Evolutionary conservation across 1,140 invertebrate species (phyloP).

Genomic region (Hormaphis cornu): DNA sequence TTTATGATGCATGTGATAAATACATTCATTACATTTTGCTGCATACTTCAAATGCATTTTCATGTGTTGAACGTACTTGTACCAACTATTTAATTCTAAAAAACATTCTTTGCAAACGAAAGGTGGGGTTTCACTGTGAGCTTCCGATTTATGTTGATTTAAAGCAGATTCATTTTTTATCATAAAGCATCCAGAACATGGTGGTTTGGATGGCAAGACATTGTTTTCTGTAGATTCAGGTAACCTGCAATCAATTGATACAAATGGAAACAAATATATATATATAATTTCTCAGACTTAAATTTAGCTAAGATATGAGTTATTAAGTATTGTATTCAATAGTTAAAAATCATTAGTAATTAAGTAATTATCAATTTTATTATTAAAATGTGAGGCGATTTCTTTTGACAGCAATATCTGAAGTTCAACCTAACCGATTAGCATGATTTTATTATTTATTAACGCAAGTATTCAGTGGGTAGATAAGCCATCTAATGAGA

Average conservation of each 20-base stretch:
- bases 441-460: too few relatives aligned
- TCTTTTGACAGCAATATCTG: too few relatives aligned
- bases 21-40: conserved; percentile 18
- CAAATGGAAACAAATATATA: not conserved
- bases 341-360: too few relatives aligned
- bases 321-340: too few relatives aligned
- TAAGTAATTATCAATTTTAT: too few relatives aligned
- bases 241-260: not conserved
- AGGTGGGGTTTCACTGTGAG: conserved; percentile 3
- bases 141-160: conserved; percentile 12
- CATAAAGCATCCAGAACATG: conserved; percentile 17
- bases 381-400: too few relatives aligned
- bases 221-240: not conserved
- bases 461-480: too few relatives aligned
- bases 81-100: not conserved
- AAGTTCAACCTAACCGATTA: too few relatives aligned
- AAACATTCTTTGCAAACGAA: conserved; percentile 23
- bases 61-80: conserved; percentile 19
- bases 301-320: too few relatives aligned
- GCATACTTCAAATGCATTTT: conserved; percentile 27
- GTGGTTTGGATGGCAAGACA: not conserved
- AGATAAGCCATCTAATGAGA: too few relatives aligned
- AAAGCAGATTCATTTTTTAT: conserved; percentile 13
- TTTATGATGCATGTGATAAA: conserved; percentile 7
- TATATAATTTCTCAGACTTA: too few relatives aligned